A percentile compares a stretch with the other conserved stretches of the same genome.
These are phyloP conservation scores for Norana najaformis DNA, from an alignment of 2,888 invertebrate genomes.

Conservation along the genomic window DNA sequence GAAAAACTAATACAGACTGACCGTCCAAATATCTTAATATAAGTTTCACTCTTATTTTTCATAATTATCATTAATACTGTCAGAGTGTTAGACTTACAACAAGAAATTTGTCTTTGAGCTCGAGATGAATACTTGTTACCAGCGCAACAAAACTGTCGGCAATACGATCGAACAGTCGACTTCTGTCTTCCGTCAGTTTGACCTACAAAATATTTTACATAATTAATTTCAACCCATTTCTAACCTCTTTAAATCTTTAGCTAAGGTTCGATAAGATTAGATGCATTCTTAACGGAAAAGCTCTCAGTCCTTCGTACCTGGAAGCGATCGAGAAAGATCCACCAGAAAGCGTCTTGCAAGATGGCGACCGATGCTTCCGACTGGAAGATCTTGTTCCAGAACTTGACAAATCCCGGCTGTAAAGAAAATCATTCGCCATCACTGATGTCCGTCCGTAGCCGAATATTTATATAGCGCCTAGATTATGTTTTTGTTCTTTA, in stretches of 20 bases:
- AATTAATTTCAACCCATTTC: too few relatives aligned
- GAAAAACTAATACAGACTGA: not conserved
- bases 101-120: conserved; percentile 60
- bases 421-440: conserved; percentile 30
- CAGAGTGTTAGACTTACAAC: conserved; percentile 48
- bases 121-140: conserved; percentile 58
- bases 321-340: conserved; percentile 55
- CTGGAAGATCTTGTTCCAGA: conserved; percentile 61
- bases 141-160: conserved; percentile 61
- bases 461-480: too few relatives aligned
- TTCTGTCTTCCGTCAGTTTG: conserved; percentile 47
- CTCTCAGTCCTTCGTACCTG: conserved; percentile 25
- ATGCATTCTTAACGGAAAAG: not conserved
- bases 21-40: not conserved
- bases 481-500: too few relatives aligned
- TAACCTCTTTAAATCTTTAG: not conserved
- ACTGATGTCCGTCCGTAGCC: too few relatives aligned
- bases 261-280: too few relatives aligned
- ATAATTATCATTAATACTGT: not conserved
- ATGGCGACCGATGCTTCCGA: conserved; percentile 61
- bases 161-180: conserved; percentile 58
- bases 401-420: conserved; percentile 59
- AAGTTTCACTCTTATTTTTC: not conserved
- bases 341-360: conserved; percentile 61
- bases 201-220: not conserved